Evolutionary conservation across 2,113 vertebrate genomes (phyloP), one percentile per base, ranked within the genome.

Genomic region (Rattus rattus): DNA sequence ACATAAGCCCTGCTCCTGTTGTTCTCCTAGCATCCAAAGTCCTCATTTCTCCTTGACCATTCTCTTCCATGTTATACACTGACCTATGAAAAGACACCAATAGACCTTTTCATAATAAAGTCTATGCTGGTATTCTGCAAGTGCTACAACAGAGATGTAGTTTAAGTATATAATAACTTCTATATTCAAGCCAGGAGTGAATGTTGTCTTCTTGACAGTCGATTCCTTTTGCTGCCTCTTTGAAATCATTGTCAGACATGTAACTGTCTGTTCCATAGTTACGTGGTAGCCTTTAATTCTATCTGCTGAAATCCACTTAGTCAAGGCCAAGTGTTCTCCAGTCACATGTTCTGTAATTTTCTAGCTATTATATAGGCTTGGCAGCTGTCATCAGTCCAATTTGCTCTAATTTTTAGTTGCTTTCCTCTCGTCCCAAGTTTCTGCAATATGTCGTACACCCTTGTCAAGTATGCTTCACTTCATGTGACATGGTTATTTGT

Each of bases 251-350:
- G 72, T 80, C 73, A 12, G 22, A 43, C 36, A 61, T 93, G 73
- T 59, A 47, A 83, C 67, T 59, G 10, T 54, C 36, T 69, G n/a
- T 7, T 96, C 85, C 69, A 52, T 20, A 22, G 12, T 24, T 77
- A 91, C 65, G 87, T 93, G 94, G 91, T 61, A 86, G 61, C 76
- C 49, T 87, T 88, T 96, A 95, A 96, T 97, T 95, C 75, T 54
- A 94, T 70, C 93, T 96, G 88, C 96, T 96, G 96, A 88, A 92
- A 96, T 96, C 69, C 88, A 94, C 90, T 94, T 94, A 96, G 77
- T 67, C 59, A 91, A 95, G 92, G 85, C 96, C 92, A 96, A 39
- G 65, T 20, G 12, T 92, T 83, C 88, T 97, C 76, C 79, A 76
- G 96, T 96, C 94, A 63, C 54, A 30, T 59, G 70, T 88, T 95